These are phyloP conservation scores for Brachionus rotundiformis DNA, from an alignment of 1,140 invertebrate species.

Conservation along the genomic window DNA sequence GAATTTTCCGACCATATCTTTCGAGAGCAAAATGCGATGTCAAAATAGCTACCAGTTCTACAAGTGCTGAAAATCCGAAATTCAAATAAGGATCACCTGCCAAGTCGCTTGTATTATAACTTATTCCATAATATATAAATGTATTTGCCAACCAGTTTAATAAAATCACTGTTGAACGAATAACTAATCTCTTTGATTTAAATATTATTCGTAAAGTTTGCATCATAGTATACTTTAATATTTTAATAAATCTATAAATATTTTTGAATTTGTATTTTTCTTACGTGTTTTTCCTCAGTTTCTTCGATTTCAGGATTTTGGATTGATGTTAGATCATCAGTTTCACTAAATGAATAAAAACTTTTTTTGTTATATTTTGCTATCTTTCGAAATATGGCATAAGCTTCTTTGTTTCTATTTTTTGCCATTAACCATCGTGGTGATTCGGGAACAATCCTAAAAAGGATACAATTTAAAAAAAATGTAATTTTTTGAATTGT, in stretches of 20 bases:
- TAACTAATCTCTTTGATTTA: conserved; percentile 29
- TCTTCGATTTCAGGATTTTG: not conserved
- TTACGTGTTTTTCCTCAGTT: not conserved
- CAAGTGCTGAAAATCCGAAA: conserved; percentile 55
- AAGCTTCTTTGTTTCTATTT: not conserved
- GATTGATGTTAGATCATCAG: not conserved
- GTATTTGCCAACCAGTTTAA: conserved; percentile 55
- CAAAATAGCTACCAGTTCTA: conserved; percentile 55
- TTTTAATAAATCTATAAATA: too few species aligned
- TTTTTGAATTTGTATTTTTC: too few species aligned
- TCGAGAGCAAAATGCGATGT: conserved; percentile 52
- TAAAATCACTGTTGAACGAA: not conserved
- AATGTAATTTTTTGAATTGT: not conserved
- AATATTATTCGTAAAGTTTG: conserved; percentile 45
- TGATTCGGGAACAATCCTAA: conserved; percentile 25
- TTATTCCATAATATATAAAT: conserved; percentile 56
- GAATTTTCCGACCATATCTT: conserved; percentile 45
- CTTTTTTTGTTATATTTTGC: conserved; percentile 38
- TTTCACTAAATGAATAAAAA: not conserved
- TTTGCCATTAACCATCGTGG: conserved; percentile 44
- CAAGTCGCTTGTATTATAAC: conserved; percentile 54
- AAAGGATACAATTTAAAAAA: not conserved
- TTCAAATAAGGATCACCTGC: conserved; percentile 56
- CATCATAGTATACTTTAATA: not conserved
- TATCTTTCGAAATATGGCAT: not conserved